Evolutionary conservation across 2,113 vertebrate species (phyloP).

Genomic region (Syngnathus floridae): DNA sequence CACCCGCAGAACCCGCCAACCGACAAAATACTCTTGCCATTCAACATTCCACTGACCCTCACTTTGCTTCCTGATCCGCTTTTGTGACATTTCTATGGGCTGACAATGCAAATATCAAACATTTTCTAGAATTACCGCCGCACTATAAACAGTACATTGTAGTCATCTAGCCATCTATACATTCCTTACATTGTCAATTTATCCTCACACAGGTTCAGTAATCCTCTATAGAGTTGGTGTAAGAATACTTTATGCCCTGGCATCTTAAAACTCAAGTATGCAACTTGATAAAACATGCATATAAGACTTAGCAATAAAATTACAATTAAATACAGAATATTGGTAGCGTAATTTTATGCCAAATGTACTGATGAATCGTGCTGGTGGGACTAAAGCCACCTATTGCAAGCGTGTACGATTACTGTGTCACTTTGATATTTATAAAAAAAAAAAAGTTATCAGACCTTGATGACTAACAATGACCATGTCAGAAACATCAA

Average conservation of each 20-base stretch:
- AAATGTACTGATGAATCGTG: slow-evolving; percentile 47
- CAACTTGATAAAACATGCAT: slow-evolving; percentile 46
- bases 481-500: slow-evolving; percentile 23
- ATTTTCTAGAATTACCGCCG: slow-evolving; percentile 43
- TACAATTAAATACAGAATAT: slow-evolving; percentile 63
- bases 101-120: slow-evolving; percentile 34
- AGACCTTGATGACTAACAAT: slow-evolving; percentile 25
- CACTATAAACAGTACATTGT: slow-evolving; percentile 51
- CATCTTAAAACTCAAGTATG: slow-evolving; percentile 38
- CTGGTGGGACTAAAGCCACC: slow-evolving; percentile 35
- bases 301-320: slow-evolving; percentile 61
- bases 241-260: slow-evolving; percentile 43
- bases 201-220: slow-evolving; percentile 43
- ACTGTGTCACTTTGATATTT: slow-evolving; percentile 5
- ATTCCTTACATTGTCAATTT: slow-evolving; percentile 54
- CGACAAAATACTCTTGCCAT: slow-evolving; percentile 38
- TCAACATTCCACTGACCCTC: slow-evolving; percentile 48
- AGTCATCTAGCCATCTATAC: slow-evolving; percentile 48
- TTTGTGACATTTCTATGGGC: slow-evolving; percentile 40
- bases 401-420: slow-evolving; percentile 44
- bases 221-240: slow-evolving; percentile 32
- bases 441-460: slow-evolving; percentile 18
- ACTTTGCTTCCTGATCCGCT: slow-evolving; percentile 46
- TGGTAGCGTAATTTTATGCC: slow-evolving; percentile 33
- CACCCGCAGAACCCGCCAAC: slow-evolving; percentile 34